These are phyloP conservation scores for Leptopilina syphax DNA, from an alignment of 2,888 invertebrate species.

Conservation along the genomic window DNA sequence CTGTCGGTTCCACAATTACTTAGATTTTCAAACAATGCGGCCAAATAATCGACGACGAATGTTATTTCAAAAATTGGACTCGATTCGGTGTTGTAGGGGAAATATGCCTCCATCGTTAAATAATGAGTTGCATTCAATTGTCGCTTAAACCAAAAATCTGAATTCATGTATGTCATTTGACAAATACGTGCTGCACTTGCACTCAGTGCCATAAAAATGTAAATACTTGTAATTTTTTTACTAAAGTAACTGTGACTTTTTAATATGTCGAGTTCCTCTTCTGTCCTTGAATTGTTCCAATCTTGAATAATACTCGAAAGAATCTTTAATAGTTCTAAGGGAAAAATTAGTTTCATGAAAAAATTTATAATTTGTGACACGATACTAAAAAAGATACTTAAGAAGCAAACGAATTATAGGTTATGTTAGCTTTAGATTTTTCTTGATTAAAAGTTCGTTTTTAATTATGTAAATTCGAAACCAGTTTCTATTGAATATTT, in stretches of 20 bases:
- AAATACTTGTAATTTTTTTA: background rate
- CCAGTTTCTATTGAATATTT: too few relatives aligned
- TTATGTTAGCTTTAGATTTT: too few relatives aligned
- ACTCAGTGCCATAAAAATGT: background rate
- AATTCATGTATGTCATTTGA: background rate
- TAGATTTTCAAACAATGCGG: background rate
- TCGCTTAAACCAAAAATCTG: conserved; percentile 3
- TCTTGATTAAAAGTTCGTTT: too few relatives aligned
- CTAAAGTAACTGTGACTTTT: background rate
- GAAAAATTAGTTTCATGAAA: background rate
- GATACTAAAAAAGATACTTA: too few relatives aligned
- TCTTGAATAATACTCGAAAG: background rate
- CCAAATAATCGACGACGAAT: background rate
- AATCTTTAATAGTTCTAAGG: background rate
- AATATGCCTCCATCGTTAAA: conserved; percentile 4
- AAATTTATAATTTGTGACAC: background rate
- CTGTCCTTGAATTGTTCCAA: background rate
- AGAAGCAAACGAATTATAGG: too few relatives aligned
- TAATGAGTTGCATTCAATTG: background rate
- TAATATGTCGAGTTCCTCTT: background rate
- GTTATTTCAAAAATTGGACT: conserved; percentile 7
- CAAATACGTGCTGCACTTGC: background rate
- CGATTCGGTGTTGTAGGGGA: background rate
- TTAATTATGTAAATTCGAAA: too few relatives aligned
- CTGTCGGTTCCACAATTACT: background rate